phyloP scores from a whole-genome alignment of 1,140 invertebrate species.

The Leptonema lineaticorne region DNA sequence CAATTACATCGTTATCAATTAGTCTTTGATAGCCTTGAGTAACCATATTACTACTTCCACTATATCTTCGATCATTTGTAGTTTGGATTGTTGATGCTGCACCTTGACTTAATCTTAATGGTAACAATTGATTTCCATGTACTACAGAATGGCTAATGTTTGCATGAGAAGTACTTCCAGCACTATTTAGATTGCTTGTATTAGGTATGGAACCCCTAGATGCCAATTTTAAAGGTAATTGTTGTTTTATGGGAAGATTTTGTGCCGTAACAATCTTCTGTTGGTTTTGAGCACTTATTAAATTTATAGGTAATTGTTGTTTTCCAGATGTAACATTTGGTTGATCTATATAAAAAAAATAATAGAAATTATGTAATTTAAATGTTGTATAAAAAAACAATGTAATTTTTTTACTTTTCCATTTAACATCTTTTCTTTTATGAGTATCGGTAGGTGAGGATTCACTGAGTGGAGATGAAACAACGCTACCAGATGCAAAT shows the following conservation, averaged over 20 bases:
- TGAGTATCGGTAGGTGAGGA: slow-evolving; percentile 50
- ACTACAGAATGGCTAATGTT: slow-evolving; percentile 35
- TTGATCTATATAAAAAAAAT: slow-evolving; percentile 30
- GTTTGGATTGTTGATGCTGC: slow-evolving; percentile 31
- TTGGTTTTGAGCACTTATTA: slow-evolving; percentile 81
- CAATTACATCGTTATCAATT: slow-evolving; percentile 40
- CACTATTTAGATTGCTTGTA: neutral
- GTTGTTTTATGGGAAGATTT: slow-evolving; percentile 71
- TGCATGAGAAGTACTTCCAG: neutral
- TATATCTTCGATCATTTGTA: slow-evolving; percentile 52
- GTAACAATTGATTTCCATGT: slow-evolving; percentile 37
- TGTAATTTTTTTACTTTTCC: slow-evolving; percentile 52
- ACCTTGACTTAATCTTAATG: slow-evolving; percentile 36
- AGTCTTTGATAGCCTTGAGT: slow-evolving; percentile 38
- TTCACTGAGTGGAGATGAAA: slow-evolving; percentile 42
- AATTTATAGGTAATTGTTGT: slow-evolving; percentile 66
- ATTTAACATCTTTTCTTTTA: slow-evolving; percentile 58
- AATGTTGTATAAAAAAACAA: slow-evolving; percentile 33
- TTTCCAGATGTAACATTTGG: slow-evolving; percentile 38
- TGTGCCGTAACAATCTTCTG: slow-evolving; percentile 64
- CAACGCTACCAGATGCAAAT: slow-evolving; percentile 40
- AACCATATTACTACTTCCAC: slow-evolving; percentile 41
- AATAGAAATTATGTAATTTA: neutral
- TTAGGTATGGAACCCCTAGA: slow-evolving; percentile 44
- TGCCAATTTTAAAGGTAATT: slow-evolving; percentile 79